Base-by-base conservation (phyloP, 1,140 invertebrate species). In the Aplysia californica region DNA sequence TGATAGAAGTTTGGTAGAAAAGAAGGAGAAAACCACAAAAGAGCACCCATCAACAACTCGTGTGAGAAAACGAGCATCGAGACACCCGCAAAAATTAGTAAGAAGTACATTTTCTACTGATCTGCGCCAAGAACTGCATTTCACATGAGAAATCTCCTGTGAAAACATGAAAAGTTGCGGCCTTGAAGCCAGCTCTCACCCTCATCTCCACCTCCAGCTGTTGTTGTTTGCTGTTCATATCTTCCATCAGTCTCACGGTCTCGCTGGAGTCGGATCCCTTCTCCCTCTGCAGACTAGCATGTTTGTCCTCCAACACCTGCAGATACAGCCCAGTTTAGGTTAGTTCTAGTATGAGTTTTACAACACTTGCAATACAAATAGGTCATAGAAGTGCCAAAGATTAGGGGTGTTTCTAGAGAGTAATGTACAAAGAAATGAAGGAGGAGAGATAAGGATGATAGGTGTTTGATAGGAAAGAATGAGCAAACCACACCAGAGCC, bases 261-360 rank as follows among this genome's bases (percentile, higher is more conserved):
- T 88, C 85, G 80, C 85, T 83, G 21, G 69, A 70, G 35, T 82
- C 77, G 15, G 91, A 82, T 79, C 83, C 88, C 26, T 91, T 90
- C n/a, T 86, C 87, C 69, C 84, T 82, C 68, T 85, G 80, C 1
- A 80, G 21, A 10, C 76, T 77, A 26, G 73, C 66, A 41, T 84
- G 55, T 38, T 83, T 78, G 3, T 82, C 82, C 41, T 87, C 85
- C 56, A 83, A 66, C 44, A 85, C 83, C 86, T 87, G 71, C 23
- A 35, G 18, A 50, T 50, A 50, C 44, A 50, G 44, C 44, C 44
- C n/a, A 50, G 44, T n/a, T n/a, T 50, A 50, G 44, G n/a, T 15
- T 50, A n/a, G 10, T n/a, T 50, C 44, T 15, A 10, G n/a, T 50
- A 50, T n/a, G 44, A 50, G 44, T 50, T 50, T 10, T 50, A 50